Evolutionary conservation across 2,113 vertebrate species (phyloP), one percentile per base, ranked within the genome.

Genomic region (Nothobranchius furzeri): DNA sequence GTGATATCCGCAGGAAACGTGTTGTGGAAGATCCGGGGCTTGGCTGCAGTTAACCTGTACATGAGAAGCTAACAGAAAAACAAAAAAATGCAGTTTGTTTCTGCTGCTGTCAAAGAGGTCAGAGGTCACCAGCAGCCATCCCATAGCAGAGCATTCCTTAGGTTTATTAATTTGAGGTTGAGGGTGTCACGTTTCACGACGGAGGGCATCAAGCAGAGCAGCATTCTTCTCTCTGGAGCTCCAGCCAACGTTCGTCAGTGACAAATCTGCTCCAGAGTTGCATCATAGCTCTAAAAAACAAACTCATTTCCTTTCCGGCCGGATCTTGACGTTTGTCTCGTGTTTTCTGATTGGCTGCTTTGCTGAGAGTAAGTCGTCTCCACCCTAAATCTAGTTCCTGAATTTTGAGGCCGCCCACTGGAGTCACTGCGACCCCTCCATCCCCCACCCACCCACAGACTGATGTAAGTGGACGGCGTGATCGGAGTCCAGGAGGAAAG

Each of bases 301-400:
- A 64, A 60, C 53, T 1, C 0, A 9, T 57, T 73, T 75, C 56
- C 58, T 62, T 61, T 61, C 43, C 36, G 9, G 46, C 40, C 53
- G 47, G 12, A 52, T 61, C 36, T 76, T 30, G n/a, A 11, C 7
- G 40, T 83, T 74, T 83, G 88, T 77, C 45, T 81, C 51, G 12
- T 42, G 47, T 45, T 61, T 64, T 76, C 61, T 11, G 6, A 75
- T 85, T 78, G 87, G 77, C 57, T 6, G 35, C 35, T 55, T 30
- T 30, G 30, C 30, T 30, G 30, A 30, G 30, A 30, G 30, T 50
- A 69, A 47, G 64, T 59, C 15, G 42, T 60, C 82, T 78, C 70
- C 78, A 70, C 85, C 80, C 78, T 62, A 50, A 54, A 71, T 75
- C 73, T 48, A 56, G 74, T 76, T 84, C 75, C 76, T 84, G 73